phyloP scores from a whole-genome alignment of 2,888 invertebrate species.

The Callosobruchus maculatus region DNA sequence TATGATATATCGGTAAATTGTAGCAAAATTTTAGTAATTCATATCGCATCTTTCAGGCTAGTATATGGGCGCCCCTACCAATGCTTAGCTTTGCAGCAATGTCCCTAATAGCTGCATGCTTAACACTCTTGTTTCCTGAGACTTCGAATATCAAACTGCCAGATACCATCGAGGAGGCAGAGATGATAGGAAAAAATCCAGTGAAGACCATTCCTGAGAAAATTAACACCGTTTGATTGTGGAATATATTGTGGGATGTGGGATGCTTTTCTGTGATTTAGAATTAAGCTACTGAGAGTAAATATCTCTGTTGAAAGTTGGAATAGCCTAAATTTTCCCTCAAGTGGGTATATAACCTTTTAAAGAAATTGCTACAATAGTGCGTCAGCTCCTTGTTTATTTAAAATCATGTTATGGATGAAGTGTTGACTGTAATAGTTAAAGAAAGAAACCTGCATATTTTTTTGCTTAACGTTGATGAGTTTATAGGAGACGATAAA shows the following conservation, averaged over 20 bases:
- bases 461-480: too few relatives aligned
- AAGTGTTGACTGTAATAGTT: too few relatives aligned
- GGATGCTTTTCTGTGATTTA: slow-evolving; percentile 4
- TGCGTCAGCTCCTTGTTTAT: too few relatives aligned
- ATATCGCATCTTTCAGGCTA: slow-evolving; percentile 39
- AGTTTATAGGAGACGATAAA: background rate
- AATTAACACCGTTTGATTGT: background rate
- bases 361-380: too few relatives aligned
- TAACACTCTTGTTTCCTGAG: slow-evolving; percentile 66
- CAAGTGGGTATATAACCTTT: too few relatives aligned
- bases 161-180: slow-evolving; percentile 69
- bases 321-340: too few relatives aligned
- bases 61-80: slow-evolving; percentile 54
- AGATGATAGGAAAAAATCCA: slow-evolving; percentile 42
- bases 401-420: too few relatives aligned
- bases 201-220: slow-evolving; percentile 1
- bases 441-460: too few relatives aligned
- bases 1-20: too few relatives aligned
- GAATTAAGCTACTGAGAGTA: background rate
- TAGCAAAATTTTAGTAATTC: too few relatives aligned
- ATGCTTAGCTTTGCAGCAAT: slow-evolving; percentile 62
- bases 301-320: background rate
- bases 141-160: slow-evolving; percentile 62
- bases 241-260: background rate
- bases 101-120: slow-evolving; percentile 58